phyloP scores from a whole-genome alignment of 2,113 vertebrate genomes.

The Eulemur macaco region DNA sequence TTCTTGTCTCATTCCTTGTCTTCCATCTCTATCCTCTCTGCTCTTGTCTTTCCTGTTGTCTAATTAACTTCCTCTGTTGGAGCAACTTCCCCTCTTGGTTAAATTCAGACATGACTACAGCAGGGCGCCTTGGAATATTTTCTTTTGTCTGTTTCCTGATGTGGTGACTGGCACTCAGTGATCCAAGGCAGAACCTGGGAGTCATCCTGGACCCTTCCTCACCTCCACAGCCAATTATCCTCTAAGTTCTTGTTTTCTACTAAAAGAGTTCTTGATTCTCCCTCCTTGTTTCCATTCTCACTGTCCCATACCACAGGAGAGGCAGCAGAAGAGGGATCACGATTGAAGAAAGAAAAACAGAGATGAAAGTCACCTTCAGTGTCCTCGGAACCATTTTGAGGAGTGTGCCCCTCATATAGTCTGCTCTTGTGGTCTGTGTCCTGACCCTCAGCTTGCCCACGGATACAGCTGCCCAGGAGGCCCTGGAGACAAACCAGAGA shows the following conservation, averaged over 20 bases:
- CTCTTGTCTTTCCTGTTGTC: background rate
- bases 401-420: background rate
- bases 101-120: background rate
- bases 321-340: background rate
- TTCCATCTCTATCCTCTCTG: background rate
- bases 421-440: background rate
- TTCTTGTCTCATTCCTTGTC: background rate
- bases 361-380: background rate
- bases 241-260: background rate
- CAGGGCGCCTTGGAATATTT: background rate
- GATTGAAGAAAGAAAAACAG: background rate
- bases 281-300: background rate
- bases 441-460: background rate
- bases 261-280: background rate
- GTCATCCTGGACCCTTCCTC: background rate
- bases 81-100: background rate
- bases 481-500: background rate
- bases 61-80: conserved; percentile 33
- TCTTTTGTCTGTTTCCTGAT: background rate
- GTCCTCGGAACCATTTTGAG: background rate
- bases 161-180: background rate
- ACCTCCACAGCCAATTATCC: background rate
- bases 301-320: background rate
- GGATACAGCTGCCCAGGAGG: background rate
- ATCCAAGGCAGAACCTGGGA: background rate